Percentiles rank a stretch among this genome's conserved stretches.
Conservation (phyloP, 2,797 vertebrate species). For the Sebastes goodei region DNA sequence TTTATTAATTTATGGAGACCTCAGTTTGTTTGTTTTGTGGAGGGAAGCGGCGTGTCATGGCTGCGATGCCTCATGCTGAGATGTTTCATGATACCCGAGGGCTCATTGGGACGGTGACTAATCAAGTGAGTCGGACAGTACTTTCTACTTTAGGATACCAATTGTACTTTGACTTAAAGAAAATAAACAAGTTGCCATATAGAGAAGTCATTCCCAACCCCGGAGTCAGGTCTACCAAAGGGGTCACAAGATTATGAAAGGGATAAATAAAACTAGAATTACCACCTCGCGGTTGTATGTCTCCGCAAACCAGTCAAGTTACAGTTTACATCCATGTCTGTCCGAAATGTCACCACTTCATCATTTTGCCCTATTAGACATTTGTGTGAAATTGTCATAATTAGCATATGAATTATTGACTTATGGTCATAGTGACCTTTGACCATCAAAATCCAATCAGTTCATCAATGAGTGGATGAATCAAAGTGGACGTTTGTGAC, state of each 20-base stretch:
- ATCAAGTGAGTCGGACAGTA: slow-evolving; percentile 29
- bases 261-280: not conserved
- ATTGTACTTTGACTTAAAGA: not conserved
- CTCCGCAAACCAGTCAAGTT: too few relatives aligned
- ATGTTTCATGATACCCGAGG: slow-evolving; percentile 39
- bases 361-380: too few relatives aligned
- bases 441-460: too few relatives aligned
- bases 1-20: slow-evolving; percentile 26
- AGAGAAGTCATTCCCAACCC: not conserved
- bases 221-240: not conserved
- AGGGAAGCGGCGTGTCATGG: slow-evolving; percentile 26
- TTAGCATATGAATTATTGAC: too few relatives aligned
- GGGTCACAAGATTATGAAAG: not conserved
- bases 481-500: too few relatives aligned
- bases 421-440: too few relatives aligned
- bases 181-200: not conserved
- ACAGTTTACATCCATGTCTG: too few relatives aligned
- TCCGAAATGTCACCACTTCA: too few relatives aligned
- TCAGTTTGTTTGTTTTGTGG: slow-evolving; percentile 45
- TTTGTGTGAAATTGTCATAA: too few relatives aligned
- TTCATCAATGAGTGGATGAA: too few relatives aligned
- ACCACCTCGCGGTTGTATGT: too few relatives aligned
- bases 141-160: slow-evolving; percentile 9
- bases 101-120: slow-evolving; percentile 37
- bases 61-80: slow-evolving; percentile 34